phyloP scores from a whole-genome alignment of 1,140 invertebrate species.

The Ooceraea biroi region DNA sequence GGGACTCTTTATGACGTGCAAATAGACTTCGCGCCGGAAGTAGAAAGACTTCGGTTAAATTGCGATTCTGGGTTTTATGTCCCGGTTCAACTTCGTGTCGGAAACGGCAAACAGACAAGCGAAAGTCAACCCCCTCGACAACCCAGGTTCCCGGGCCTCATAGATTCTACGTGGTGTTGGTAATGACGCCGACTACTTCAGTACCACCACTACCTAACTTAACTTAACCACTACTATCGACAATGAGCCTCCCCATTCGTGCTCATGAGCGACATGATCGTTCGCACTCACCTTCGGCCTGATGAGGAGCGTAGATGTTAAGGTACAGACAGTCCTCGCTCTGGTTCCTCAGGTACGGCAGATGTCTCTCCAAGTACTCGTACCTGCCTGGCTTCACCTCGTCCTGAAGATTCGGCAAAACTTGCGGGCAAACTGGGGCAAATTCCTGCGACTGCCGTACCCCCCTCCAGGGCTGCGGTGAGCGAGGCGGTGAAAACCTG shows the following conservation, averaged over 20 bases:
- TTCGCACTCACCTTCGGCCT: conserved; percentile 86
- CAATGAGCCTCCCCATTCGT: not conserved
- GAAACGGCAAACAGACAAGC: not conserved
- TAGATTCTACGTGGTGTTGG: conserved; percentile 3
- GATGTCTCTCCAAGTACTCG: conserved; percentile 90
- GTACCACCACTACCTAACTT: not conserved
- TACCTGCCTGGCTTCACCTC: conserved; percentile 89
- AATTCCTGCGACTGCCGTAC: conserved; percentile 91
- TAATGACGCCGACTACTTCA: not conserved
- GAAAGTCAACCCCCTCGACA: not conserved
- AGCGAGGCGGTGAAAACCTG: conserved; percentile 95
- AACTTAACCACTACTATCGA: not conserved
- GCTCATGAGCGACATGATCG: not conserved
- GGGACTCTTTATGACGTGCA: not conserved
- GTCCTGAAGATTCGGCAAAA: conserved; percentile 88
- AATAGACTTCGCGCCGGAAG: not conserved
- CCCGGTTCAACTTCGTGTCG: not conserved
- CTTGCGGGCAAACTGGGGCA: conserved; percentile 95
- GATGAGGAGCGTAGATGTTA: conserved; percentile 96
- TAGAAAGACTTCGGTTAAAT: not conserved
- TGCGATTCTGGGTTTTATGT: not conserved
- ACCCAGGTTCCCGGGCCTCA: not conserved
- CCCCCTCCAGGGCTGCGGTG: conserved; percentile 90
- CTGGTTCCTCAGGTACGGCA: conserved; percentile 92
- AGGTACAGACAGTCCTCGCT: conserved; percentile 97